Percentiles rank a stretch among this genome's conserved stretches.
These are phyloP conservation scores for Patella ulyssiponensis DNA, from an alignment of 2,888 invertebrate species.

Conservation along the genomic window DNA sequence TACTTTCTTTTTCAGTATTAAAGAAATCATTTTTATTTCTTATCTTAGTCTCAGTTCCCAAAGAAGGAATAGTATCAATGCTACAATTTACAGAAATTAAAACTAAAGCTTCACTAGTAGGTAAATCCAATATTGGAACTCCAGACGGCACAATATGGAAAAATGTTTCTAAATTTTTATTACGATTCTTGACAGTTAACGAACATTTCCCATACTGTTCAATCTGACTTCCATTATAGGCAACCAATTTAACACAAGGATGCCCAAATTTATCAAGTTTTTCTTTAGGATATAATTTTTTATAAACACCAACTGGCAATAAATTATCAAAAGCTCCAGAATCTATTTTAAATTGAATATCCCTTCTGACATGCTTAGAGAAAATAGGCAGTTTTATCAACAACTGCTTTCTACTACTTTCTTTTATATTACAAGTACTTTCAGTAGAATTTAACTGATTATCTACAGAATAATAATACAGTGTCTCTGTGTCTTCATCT, in stretches of 20 bases:
- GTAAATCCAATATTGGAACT: conserved; percentile 2
- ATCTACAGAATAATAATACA: conserved; percentile 1
- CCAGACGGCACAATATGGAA: not conserved
- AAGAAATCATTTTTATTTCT: not conserved
- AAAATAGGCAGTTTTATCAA: not conserved
- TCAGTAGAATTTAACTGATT: not conserved
- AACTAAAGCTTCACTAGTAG: conserved; percentile 4
- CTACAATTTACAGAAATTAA: not conserved
- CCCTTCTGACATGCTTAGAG: not conserved
- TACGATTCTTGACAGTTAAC: not conserved
- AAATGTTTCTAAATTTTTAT: not conserved
- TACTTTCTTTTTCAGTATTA: not conserved
- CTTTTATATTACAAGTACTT: not conserved
- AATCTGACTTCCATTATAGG: conserved; percentile 2
- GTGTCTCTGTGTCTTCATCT: not conserved
- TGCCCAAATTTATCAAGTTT: not conserved
- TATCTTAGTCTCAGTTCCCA: not conserved
- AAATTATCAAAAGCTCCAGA: not conserved
- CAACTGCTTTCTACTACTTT: not conserved
- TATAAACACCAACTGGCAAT: not conserved
- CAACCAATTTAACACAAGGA: not conserved
- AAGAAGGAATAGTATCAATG: not conserved
- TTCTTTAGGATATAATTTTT: not conserved
- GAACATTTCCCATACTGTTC: conserved; percentile 12
- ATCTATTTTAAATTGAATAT: conserved; percentile 6